phyloP scores from a whole-genome alignment of 1,140 invertebrate genomes.

The Bombus soroeensis region DNA sequence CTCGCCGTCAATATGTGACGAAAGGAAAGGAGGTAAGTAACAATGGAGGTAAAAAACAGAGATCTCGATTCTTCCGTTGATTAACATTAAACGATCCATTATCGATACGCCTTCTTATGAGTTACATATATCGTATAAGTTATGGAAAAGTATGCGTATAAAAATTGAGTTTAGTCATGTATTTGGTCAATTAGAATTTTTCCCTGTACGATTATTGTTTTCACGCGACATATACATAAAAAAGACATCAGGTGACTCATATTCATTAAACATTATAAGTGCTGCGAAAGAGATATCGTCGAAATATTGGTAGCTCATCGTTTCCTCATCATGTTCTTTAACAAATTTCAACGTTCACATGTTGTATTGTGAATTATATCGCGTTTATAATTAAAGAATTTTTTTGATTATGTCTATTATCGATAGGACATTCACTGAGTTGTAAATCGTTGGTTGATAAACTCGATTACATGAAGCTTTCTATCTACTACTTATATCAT shows the following conservation, averaged over 20 bases:
- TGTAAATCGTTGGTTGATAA: slow-evolving; percentile 7
- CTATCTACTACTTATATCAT: not conserved
- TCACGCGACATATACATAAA: not conserved
- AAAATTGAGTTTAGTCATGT: slow-evolving; percentile 1
- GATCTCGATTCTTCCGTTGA: not conserved
- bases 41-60: not conserved
- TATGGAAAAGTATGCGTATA: not conserved
- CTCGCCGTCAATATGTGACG: not conserved
- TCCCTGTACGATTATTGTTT: not conserved
- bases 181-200: not conserved
- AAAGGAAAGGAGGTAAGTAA: not conserved
- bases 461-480: not conserved
- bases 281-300: not conserved
- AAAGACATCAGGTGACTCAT: not conserved
- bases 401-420: not conserved
- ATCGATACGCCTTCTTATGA: not conserved
- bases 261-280: not conserved
- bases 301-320: not conserved
- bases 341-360: not conserved
- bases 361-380: not conserved
- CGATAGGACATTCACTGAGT: not conserved
- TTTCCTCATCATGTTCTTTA: not conserved
- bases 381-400: not conserved
- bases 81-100: not conserved
- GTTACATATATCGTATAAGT: not conserved